Evolutionary conservation across 2,797 vertebrate species (phyloP).

Genomic region (Benthosema pterotum): DNA sequence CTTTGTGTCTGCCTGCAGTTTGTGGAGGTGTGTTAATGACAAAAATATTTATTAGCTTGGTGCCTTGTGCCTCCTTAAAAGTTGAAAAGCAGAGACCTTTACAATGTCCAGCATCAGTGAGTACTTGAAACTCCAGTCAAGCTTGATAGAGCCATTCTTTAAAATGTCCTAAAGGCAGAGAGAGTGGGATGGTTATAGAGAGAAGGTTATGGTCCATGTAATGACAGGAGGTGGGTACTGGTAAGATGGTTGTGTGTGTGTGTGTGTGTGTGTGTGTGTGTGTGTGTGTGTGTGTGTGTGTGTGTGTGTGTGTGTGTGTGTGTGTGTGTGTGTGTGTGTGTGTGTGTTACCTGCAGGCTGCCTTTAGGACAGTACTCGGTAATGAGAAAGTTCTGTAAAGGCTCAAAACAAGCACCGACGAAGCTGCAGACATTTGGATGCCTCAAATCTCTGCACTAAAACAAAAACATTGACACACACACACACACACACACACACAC

Average conservation of each 20-base stretch:
- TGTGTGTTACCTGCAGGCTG: slow-evolving; percentile 48
- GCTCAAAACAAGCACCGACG: slow-evolving; percentile 47
- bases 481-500: slow-evolving; percentile 1
- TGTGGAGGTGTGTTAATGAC: not conserved
- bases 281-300: too few relatives aligned
- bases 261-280: too few relatives aligned
- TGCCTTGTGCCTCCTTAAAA: not conserved
- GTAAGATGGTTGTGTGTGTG: too few relatives aligned
- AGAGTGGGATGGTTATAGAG: slow-evolving; percentile 1
- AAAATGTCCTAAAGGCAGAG: slow-evolving; percentile 59
- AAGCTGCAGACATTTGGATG: slow-evolving; percentile 59
- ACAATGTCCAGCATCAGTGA: slow-evolving; percentile 58
- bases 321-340: not conserved
- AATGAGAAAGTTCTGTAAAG: slow-evolving; percentile 39
- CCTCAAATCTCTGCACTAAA: slow-evolving; percentile 51
- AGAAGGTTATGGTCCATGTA: not conserved
- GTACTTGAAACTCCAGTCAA: slow-evolving; percentile 61
- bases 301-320: slow-evolving; percentile 6
- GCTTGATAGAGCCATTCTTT: slow-evolving; percentile 58
- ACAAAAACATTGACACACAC: not conserved
- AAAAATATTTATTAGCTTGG: not conserved
- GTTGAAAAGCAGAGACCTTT: slow-evolving; percentile 39
- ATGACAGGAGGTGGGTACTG: too few relatives aligned
- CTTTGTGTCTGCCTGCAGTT: too few relatives aligned
- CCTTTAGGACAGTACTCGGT: slow-evolving; percentile 59